Base-by-base conservation (phyloP, 2,888 invertebrate genomes). In the Unio pictorum region DNA sequence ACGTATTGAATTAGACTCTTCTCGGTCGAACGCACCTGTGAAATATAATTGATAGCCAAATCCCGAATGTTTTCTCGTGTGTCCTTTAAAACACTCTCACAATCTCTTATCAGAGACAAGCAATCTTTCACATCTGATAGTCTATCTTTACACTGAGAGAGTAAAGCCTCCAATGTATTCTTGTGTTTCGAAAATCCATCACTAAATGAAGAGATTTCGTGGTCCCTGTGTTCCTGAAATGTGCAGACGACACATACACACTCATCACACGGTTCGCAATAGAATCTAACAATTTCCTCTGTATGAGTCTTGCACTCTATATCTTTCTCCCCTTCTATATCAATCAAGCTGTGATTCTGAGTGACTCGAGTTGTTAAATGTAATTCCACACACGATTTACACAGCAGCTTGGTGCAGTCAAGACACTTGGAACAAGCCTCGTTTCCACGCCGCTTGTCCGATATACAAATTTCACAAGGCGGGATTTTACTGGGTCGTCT, bases 221-320 rank as follows among this genome's bases (percentile, higher is more conserved):
- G 90, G 67, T 87, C 87, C 23, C 84, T 77, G 74, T 90, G 90
- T 67, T 88, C 88, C 64, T 89, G 88, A 78, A 90, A 90, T 17
- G 89, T 88, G 69, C 90, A 90, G 20, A 90, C 82, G 45, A 90
- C 85, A 80, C 90, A 90, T 23, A 90, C 84, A 65, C 89, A 89
- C 64, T 82, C 80, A 62, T 89, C 87, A 74, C 90, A 90, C 2
- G 86, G 86, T 70, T 89, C 89, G 69, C 90, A 90, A 76, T 88
- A 90, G 76, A 89, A 90, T 2, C 89, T 80, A 0, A 89, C 87
- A 30, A 83, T 81, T 74, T 90, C 90, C 56, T 88, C 88, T 1
- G 81, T 81, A 63, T 90, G 90, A 7, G 72, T 81, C 72, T 89
- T 89, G 69, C 90, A 90, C 65, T 86, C 85, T 11, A 89, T 87